Conservation (phyloP, 2,113 vertebrate species). For the Cheilinus undulatus region DNA sequence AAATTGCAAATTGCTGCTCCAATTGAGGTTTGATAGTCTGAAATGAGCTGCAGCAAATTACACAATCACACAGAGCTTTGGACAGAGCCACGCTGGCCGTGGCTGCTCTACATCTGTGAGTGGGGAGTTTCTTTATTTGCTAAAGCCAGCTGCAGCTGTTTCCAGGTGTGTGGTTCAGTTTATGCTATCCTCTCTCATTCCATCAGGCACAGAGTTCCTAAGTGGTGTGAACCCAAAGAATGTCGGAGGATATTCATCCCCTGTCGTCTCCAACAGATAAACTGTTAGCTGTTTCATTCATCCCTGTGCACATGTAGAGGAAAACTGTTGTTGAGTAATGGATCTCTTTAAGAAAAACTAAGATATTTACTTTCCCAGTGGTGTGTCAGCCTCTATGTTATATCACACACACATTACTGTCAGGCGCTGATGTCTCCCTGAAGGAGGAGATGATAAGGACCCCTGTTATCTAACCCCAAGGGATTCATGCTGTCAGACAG, state of each 20-base stretch:
- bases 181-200: slow-evolving; percentile 61
- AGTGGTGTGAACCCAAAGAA: slow-evolving; percentile 51
- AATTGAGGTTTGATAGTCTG: slow-evolving; percentile 48
- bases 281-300: slow-evolving; percentile 34
- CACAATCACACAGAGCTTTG: slow-evolving; percentile 39
- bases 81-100: slow-evolving; percentile 27
- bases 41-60: slow-evolving; percentile 56
- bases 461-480: slow-evolving; percentile 56
- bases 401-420: slow-evolving; percentile 53
- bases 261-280: slow-evolving; percentile 24
- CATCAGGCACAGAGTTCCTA: slow-evolving; percentile 40
- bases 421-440: slow-evolving; percentile 26
- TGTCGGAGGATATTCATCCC: slow-evolving; percentile 47
- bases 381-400: slow-evolving; percentile 33
- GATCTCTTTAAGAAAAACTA: slow-evolving; percentile 4
- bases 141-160: slow-evolving; percentile 58
- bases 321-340: not conserved
- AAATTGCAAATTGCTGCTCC: slow-evolving; percentile 41
- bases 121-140: slow-evolving; percentile 42
- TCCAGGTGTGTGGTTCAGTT: slow-evolving; percentile 69
- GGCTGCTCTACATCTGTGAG: slow-evolving; percentile 5
- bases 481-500: slow-evolving; percentile 52
- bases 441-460: slow-evolving; percentile 52
- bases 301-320: slow-evolving; percentile 14
- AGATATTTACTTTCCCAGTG: slow-evolving; percentile 26